These are phyloP conservation scores for Apis dorsata DNA, from an alignment of 1,140 invertebrate species.

Conservation along the genomic window DNA sequence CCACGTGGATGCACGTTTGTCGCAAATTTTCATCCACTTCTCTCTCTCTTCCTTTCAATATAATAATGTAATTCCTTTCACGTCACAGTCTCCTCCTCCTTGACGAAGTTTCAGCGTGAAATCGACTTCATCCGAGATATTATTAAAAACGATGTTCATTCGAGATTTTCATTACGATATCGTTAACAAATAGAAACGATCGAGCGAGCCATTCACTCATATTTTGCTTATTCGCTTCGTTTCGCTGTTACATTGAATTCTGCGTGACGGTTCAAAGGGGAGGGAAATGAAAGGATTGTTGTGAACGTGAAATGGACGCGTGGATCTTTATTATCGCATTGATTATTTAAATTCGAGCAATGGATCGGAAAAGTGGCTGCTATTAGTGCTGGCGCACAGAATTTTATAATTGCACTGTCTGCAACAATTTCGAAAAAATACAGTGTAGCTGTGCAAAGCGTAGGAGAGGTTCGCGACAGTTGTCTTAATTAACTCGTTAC, in stretches of 20 bases:
- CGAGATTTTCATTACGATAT: background rate
- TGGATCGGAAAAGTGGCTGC: background rate
- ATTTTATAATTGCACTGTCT: background rate
- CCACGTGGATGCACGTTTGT: slow-evolving; percentile 4
- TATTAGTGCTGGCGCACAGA: background rate
- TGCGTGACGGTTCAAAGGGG: no score
- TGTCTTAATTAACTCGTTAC: slow-evolving; percentile 13
- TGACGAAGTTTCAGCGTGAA: background rate
- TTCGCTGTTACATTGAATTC: background rate
- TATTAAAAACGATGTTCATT: slow-evolving; percentile 12
- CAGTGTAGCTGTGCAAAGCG: no score
- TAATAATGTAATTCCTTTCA: background rate
- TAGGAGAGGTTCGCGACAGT: background rate
- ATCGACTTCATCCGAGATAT: background rate
- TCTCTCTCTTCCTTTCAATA: background rate
- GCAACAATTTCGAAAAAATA: background rate
- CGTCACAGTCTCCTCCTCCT: background rate
- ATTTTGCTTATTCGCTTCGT: background rate
- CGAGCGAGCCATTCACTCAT: background rate
- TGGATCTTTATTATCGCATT: no score
- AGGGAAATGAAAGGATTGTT: no score
- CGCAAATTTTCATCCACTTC: slow-evolving; percentile 14
- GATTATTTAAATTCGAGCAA: no score
- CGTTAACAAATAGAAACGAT: background rate
- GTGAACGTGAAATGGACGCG: no score